These are phyloP conservation scores for Hippocampus barbouri DNA, from an alignment of 2,113 vertebrate species.

Conservation along the genomic window DNA sequence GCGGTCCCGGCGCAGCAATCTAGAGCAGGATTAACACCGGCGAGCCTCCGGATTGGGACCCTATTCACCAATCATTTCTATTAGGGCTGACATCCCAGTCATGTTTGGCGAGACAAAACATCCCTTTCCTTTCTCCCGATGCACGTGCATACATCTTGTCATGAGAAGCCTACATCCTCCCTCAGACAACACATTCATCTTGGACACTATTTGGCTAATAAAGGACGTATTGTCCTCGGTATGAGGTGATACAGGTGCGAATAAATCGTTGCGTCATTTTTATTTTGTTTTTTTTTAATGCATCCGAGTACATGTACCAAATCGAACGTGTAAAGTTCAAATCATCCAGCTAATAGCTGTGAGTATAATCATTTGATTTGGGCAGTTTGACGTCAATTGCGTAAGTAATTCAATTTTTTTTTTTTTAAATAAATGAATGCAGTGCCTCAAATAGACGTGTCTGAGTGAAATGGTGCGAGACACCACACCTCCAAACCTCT, in stretches of 20 bases:
- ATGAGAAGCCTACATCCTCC: conserved; percentile 10
- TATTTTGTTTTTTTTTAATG: not conserved
- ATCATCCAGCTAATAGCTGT: not conserved
- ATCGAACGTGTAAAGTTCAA: not conserved
- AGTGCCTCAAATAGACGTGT: not conserved
- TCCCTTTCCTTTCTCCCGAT: conserved; percentile 47
- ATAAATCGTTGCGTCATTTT: not conserved
- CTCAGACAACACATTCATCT: conserved; percentile 19
- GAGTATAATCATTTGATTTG: not conserved
- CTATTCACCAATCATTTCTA: conserved; percentile 73
- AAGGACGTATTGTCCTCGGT: not conserved
- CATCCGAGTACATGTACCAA: not conserved
- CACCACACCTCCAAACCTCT: not conserved
- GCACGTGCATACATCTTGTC: conserved; percentile 44
- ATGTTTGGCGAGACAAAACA: conserved; percentile 49
- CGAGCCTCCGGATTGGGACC: conserved; percentile 63
- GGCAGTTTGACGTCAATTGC: not conserved
- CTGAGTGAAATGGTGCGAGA: not conserved
- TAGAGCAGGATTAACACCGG: conserved; percentile 81
- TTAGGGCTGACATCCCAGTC: conserved; percentile 64
- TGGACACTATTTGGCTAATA: conserved; percentile 10
- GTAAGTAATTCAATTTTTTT: no score
- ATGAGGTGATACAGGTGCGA: conserved; percentile 1
- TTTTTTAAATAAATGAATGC: not conserved
- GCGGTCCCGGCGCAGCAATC: conserved; percentile 77